phyloP scores from a whole-genome alignment of 2,113 vertebrate species.

The Manacus vitellinus region DNA sequence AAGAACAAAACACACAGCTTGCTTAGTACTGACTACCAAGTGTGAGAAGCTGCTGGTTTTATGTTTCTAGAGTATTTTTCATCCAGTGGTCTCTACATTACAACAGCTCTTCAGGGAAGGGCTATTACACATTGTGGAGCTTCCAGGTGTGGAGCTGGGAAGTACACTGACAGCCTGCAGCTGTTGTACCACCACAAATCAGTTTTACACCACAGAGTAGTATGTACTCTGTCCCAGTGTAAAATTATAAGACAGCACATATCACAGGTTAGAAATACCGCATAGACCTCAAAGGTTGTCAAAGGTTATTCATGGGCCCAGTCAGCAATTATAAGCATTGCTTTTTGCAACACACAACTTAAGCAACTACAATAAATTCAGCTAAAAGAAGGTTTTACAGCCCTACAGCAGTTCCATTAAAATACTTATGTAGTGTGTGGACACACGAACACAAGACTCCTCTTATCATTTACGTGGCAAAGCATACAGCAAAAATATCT shows the following conservation, averaged over 20 bases:
- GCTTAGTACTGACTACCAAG: not conserved
- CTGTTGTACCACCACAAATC: not conserved
- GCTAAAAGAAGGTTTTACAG: not conserved
- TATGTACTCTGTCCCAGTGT: not conserved
- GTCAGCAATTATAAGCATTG: not conserved
- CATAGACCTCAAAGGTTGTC: not conserved
- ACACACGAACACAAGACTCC: not conserved
- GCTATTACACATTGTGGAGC: fast-evolving
- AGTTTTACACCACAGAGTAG: not conserved
- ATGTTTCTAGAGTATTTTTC: not conserved
- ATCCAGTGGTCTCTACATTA: not conserved
- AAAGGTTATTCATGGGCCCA: not conserved
- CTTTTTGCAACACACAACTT: not conserved
- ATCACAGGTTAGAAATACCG: not conserved
- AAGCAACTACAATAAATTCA: not conserved
- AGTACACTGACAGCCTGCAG: not conserved
- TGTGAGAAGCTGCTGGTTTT: not conserved
- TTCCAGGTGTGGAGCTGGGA: not conserved
- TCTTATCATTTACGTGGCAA: not conserved
- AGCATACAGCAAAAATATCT: not conserved
- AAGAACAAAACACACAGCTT: not conserved
- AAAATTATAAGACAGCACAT: not conserved
- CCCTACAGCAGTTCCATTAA: not conserved
- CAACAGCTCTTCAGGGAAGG: not conserved
- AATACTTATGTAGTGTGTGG: not conserved